A percentile compares a stretch with the other conserved stretches of the same genome.
Conservation (phyloP, 2,888 invertebrate genomes). For the Polia nebulosa region DNA sequence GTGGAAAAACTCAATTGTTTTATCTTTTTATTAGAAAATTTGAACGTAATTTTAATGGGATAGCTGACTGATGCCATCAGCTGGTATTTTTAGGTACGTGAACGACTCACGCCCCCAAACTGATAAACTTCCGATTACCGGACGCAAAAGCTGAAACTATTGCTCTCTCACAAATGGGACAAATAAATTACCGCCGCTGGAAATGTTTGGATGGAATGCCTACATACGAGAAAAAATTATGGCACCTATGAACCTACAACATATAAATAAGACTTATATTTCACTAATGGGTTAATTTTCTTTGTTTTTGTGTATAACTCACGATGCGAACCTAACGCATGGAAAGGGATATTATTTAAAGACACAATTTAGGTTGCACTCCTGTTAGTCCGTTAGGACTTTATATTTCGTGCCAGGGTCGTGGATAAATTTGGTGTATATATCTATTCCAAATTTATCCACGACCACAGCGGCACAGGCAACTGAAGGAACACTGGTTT, state of each 20-base stretch:
- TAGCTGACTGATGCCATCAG: background rate
- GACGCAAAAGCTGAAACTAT: background rate
- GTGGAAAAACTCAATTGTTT: constrained; percentile 64
- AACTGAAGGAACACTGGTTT: too few species aligned
- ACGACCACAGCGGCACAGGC: too few species aligned
- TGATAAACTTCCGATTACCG: background rate
- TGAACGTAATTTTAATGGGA: background rate
- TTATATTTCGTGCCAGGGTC: too few species aligned
- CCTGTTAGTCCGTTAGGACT: too few species aligned
- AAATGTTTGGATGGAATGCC: background rate
- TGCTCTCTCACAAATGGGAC: background rate
- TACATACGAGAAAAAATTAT: too few species aligned
- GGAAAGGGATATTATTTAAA: background rate
- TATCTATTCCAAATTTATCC: too few species aligned
- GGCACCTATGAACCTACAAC: background rate
- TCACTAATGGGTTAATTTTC: background rate
- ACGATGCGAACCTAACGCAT: background rate
- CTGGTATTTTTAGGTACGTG: background rate
- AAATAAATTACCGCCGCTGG: background rate
- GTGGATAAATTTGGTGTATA: too few species aligned
- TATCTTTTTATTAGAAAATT: background rate
- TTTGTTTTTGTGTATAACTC: background rate
- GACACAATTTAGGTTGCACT: too few species aligned
- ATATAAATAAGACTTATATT: background rate
- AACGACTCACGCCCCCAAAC: background rate